Conservation (phyloP, 2,888 invertebrate genomes). For the Drosophila paranaensis region DNA sequence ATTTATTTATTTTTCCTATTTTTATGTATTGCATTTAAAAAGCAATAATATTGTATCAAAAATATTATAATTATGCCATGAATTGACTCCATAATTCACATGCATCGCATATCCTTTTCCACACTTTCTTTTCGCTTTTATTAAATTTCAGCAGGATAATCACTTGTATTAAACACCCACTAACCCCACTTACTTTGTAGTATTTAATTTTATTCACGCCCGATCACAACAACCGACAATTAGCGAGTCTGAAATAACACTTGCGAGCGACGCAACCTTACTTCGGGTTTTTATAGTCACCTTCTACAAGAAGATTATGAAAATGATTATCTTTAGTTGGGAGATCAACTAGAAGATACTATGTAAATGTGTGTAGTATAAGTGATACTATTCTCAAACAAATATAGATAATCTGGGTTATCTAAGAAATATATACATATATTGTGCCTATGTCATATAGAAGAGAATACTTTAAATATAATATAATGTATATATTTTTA, state of each 20-base stretch:
- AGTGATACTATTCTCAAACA: not conserved
- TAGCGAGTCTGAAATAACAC: constrained; percentile 23
- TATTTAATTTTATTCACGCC: not conserved
- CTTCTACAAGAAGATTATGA: not conserved
- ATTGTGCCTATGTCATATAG: not conserved
- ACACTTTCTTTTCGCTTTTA: not conserved
- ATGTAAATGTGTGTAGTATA: not conserved
- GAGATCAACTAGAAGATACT: not conserved
- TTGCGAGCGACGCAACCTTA: constrained; percentile 8
- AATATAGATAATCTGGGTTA: not conserved
- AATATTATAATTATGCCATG: too few species aligned
- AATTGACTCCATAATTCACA: not conserved
- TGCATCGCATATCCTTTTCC: not conserved
- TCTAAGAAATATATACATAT: not conserved
- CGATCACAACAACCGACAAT: constrained; percentile 26
- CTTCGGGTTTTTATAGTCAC: constrained; percentile 3
- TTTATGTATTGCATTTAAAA: too few species aligned
- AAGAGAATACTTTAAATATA: not conserved
- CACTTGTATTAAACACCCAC: not conserved
- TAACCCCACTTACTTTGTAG: constrained; percentile 15
- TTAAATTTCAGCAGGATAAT: too few species aligned
- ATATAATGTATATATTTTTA: not conserved
- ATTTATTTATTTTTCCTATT: too few species aligned
- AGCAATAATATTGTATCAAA: too few species aligned
- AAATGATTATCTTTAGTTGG: not conserved